phyloP scores from a whole-genome alignment of 2,888 invertebrate genomes.

The Blomia tropicalis region DNA sequence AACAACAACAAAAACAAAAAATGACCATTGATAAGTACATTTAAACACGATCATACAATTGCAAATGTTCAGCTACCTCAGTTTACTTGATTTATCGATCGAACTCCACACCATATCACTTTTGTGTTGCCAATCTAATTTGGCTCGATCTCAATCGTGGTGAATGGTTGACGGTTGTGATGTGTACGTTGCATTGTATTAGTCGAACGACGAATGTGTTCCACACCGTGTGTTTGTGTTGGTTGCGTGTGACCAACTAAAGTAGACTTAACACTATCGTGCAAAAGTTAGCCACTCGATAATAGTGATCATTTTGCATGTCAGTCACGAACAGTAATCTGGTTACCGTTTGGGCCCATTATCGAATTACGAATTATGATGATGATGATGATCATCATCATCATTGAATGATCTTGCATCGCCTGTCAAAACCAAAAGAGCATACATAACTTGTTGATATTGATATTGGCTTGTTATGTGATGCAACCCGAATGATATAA shows the following conservation, averaged over 20 bases:
- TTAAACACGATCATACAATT: too few species aligned
- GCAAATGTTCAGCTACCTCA: neutral
- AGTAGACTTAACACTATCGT: conserved; percentile 11
- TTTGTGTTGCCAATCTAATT: too few species aligned
- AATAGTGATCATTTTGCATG: conserved; percentile 1
- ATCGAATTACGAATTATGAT: conserved; percentile 5
- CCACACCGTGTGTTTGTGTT: too few species aligned
- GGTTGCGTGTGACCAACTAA: conserved; percentile 7
- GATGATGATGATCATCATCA: too few species aligned
- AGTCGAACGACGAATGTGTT: neutral
- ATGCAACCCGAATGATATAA: too few species aligned
- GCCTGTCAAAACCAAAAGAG: neutral
- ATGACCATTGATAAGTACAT: too few species aligned
- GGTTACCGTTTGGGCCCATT: conserved; percentile 5
- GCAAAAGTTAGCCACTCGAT: neutral
- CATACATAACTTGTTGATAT: neutral
- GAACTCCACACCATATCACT: too few species aligned
- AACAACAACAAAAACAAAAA: too few species aligned
- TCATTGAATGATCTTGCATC: too few species aligned
- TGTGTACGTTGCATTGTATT: neutral
- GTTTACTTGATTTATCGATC: neutral
- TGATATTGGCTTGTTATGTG: conserved; percentile 8
- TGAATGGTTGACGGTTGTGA: too few species aligned
- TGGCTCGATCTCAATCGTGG: too few species aligned
- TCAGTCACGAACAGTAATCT: conserved; percentile 9